A percentile compares a stretch with the other conserved stretches of the same genome.
phyloP scores from a whole-genome alignment of 2,113 vertebrate genomes.

The Plotosus lineatus region DNA sequence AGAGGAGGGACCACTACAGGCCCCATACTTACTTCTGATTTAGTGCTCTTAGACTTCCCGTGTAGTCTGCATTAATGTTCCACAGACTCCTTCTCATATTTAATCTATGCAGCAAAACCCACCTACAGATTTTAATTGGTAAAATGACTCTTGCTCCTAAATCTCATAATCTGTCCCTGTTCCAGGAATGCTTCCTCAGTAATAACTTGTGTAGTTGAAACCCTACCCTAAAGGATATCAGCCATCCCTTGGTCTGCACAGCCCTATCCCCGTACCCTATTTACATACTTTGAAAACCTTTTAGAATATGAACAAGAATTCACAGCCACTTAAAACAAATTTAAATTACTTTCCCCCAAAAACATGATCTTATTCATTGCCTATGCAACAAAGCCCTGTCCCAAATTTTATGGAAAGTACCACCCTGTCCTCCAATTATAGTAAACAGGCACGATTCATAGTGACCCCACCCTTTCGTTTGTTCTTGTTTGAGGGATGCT shows the following conservation, averaged over 20 bases:
- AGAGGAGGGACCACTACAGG: not conserved
- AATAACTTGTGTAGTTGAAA: not conserved
- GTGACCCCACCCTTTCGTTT: not conserved
- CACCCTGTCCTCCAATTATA: not conserved
- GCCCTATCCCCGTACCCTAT: not conserved
- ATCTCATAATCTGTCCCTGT: not conserved
- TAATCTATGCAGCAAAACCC: conserved; percentile 47
- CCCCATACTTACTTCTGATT: not conserved
- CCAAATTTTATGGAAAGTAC: not conserved
- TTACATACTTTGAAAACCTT: not conserved
- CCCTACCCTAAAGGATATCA: not conserved
- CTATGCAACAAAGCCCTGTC: conserved; percentile 21
- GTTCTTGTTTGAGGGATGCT: not conserved
- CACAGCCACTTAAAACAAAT: not conserved
- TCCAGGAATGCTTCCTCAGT: not conserved
- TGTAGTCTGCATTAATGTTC: not conserved
- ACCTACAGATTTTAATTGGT: conserved; percentile 26
- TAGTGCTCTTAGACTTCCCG: not conserved
- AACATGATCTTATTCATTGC: not conserved
- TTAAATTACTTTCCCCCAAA: not conserved
- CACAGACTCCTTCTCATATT: not conserved
- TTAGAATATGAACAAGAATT: not conserved
- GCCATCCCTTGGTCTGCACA: not conserved
- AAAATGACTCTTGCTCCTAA: not conserved
- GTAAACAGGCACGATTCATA: not conserved